These are phyloP conservation scores for Drosophila elegans DNA, from an alignment of 1,140 invertebrate genomes.

Conservation along the genomic window DNA sequence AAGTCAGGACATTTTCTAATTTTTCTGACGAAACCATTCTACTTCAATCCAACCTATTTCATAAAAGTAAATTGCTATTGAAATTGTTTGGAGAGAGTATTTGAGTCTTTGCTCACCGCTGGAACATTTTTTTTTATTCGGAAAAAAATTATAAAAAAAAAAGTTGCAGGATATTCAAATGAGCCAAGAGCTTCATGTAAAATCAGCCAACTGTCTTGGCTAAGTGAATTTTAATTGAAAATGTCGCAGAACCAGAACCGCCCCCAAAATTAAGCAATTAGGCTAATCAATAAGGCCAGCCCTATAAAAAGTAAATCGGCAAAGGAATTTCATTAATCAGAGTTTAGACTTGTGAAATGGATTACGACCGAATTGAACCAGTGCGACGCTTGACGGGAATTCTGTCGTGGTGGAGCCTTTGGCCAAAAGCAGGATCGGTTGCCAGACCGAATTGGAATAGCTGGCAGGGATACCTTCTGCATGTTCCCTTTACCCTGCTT, in stretches of 20 bases:
- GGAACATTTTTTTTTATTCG: too few relatives aligned
- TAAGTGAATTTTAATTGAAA: conserved; percentile 71
- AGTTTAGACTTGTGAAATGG: conserved; percentile 18
- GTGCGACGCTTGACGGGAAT: conserved; percentile 25
- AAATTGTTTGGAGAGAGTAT: too few relatives aligned
- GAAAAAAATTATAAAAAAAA: too few relatives aligned
- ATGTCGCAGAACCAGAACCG: conserved; percentile 2
- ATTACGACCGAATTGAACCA: conserved; percentile 29
- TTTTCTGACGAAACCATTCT: too few relatives aligned
- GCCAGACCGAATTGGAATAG: neutral
- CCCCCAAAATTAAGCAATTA: conserved; percentile 55
- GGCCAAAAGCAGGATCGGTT: conserved; percentile 7
- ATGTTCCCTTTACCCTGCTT: conserved; percentile 28
- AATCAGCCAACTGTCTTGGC: conserved; percentile 17
- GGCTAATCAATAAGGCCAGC: conserved; percentile 9
- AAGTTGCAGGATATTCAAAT: too few relatives aligned
- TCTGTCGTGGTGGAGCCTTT: conserved; percentile 15
- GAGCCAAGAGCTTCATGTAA: conserved; percentile 1
- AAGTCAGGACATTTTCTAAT: too few relatives aligned
- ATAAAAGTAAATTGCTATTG: too few relatives aligned
- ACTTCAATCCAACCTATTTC: too few relatives aligned
- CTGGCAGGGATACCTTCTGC: conserved; percentile 31
- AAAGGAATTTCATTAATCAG: conserved; percentile 5
- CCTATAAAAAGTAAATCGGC: conserved; percentile 26
- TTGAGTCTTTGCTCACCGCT: too few relatives aligned